Conservation (phyloP, 2,113 vertebrate genomes). For the Leucopsar rothschildi region DNA sequence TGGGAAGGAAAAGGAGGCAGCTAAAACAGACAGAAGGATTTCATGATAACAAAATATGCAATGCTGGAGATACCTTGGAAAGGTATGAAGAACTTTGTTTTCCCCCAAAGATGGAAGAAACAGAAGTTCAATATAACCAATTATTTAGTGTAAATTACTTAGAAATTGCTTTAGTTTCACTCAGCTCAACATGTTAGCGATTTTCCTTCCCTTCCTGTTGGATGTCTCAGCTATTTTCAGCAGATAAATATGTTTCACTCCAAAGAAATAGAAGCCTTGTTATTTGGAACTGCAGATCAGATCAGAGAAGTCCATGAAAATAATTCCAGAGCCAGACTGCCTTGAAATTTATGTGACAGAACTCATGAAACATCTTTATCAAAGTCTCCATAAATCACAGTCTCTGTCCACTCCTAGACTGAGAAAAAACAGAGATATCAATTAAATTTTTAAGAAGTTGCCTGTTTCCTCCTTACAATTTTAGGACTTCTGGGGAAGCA, state of each 20-base stretch:
- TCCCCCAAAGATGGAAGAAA: background rate
- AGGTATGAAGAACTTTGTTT: background rate
- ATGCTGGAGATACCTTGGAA: background rate
- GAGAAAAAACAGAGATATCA: background rate
- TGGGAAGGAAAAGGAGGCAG: background rate
- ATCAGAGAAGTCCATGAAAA: background rate
- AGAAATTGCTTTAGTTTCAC: background rate
- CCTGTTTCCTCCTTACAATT: background rate
- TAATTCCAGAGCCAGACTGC: background rate
- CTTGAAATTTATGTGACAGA: conserved; percentile 29
- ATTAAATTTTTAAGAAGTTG: background rate
- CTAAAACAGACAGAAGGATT: background rate
- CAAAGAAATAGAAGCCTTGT: background rate
- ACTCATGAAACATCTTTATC: background rate
- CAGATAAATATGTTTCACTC: background rate
- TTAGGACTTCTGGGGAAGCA: background rate
- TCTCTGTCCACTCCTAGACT: background rate
- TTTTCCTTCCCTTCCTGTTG: background rate
- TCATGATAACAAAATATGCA: background rate
- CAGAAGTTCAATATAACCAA: background rate
- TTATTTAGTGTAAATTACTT: conserved; percentile 12
- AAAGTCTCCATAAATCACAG: background rate
- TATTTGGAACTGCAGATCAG: background rate
- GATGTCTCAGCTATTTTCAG: background rate
- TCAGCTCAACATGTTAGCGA: background rate